phyloP scores from a whole-genome alignment of 2,797 vertebrate species.

The Acanthopagrus latus region DNA sequence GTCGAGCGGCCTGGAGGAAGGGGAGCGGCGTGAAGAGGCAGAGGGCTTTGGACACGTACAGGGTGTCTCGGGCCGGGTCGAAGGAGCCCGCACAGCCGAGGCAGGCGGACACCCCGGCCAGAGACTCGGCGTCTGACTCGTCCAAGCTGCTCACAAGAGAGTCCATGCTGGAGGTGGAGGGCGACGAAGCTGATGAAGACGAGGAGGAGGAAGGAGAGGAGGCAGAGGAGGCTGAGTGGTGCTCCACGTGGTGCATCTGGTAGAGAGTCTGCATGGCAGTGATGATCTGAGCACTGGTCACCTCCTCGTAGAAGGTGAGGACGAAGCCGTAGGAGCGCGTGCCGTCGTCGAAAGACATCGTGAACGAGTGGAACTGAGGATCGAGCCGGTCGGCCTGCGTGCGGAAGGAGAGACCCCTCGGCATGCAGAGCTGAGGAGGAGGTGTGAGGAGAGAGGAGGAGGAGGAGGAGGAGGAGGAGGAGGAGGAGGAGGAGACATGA shows the following conservation, averaged over 20 bases:
- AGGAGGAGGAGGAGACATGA: neutral
- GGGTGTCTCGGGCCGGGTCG: conserved; percentile 90
- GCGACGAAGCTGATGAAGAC: conserved; percentile 89
- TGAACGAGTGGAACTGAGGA: conserved; percentile 94
- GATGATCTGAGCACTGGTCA: conserved; percentile 93
- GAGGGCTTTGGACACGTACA: conserved; percentile 96
- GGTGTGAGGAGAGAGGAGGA: conserved; percentile 1
- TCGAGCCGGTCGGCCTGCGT: conserved; percentile 91
- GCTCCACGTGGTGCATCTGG: conserved; percentile 98
- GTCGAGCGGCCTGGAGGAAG: conserved; percentile 95
- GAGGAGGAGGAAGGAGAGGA: conserved; percentile 84
- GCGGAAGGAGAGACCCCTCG: conserved; percentile 95
- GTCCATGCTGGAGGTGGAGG: conserved; percentile 97
- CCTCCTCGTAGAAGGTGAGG: conserved; percentile 96
- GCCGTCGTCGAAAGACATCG: conserved; percentile 93
- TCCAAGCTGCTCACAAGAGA: conserved; percentile 93
- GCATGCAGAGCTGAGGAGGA: conserved; percentile 94
- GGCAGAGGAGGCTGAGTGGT: conserved; percentile 84
- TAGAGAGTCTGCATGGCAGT: conserved; percentile 97
- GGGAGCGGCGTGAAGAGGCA: conserved; percentile 96
- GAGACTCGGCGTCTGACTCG: conserved; percentile 87
- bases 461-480: neutral
- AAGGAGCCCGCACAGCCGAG: conserved; percentile 84
- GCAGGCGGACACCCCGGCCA: conserved; percentile 77
- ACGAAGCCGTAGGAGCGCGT: conserved; percentile 95